A percentile compares a stretch with the other conserved stretches of the same genome.
These are phyloP conservation scores for Leptopilina myrica DNA, from an alignment of 2,888 invertebrate species.

Conservation along the genomic window DNA sequence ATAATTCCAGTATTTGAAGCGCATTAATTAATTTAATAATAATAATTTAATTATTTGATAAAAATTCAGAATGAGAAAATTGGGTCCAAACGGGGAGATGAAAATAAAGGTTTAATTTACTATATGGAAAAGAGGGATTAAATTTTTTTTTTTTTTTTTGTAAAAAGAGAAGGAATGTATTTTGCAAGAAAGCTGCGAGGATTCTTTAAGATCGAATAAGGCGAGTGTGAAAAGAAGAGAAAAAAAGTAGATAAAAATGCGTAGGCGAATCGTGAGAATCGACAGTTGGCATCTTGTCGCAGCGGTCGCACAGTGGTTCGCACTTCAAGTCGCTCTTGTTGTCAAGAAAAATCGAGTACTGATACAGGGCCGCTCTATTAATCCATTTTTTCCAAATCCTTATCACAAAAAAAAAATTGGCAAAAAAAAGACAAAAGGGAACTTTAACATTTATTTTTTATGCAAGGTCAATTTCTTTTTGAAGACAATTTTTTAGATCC, in stretches of 20 bases:
- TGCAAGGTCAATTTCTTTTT: too few relatives aligned
- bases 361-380: slow-evolving; percentile 62
- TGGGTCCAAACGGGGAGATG: neutral
- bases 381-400: slow-evolving; percentile 32
- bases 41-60: too few relatives aligned
- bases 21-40: too few relatives aligned
- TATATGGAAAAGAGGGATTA: slow-evolving; percentile 8
- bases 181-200: neutral
- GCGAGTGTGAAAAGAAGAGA: slow-evolving; percentile 49
- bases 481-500: too few relatives aligned
- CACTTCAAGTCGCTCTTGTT: slow-evolving; percentile 66
- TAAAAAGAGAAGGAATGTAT: neutral
- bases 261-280: slow-evolving; percentile 70
- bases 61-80: neutral
- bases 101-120: neutral
- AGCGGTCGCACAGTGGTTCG: slow-evolving; percentile 69
- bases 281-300: slow-evolving; percentile 71
- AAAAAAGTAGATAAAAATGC: slow-evolving; percentile 53
- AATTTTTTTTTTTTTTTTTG: neutral
- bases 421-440: too few relatives aligned
- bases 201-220: slow-evolving; percentile 33
- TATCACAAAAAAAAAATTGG: too few relatives aligned
- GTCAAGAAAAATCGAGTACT: slow-evolving; percentile 69
- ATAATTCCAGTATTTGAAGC: too few relatives aligned
- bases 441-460: too few relatives aligned